Evolutionary conservation across 1,140 invertebrate genomes (phyloP), one percentile per base, ranked within the genome.

Genomic region (Schlechtendalia chinensis): DNA sequence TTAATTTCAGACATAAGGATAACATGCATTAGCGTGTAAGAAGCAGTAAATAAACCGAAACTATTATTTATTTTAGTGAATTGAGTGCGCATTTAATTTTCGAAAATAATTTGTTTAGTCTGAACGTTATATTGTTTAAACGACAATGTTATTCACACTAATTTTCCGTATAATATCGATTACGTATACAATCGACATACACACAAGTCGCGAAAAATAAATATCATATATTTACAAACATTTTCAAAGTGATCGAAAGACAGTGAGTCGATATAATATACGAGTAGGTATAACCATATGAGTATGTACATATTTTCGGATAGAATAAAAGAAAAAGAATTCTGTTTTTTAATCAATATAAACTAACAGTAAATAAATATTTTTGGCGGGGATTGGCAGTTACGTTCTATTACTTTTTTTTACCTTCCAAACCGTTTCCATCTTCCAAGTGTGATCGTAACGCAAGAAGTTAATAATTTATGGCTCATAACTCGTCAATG

Each of bases 391-490:
- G 14, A 63, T 24, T 63, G 19, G 32, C 32, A 4, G 29, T 32
- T 19, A 32, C 17, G 17, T 32, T 16, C 16, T 32, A 61, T 24
- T 61, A 61, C 32, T 39, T 4, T 47, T 53, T 67, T 67, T 45
- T 1, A 19, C 61, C 29, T 63, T 1, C 5, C 27, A 3, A 32
- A 63, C 24, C 27, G 59, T 11, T 8, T 39, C 29, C 5, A 0
- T 19, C n/a, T 12, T 67, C 32, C 32, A n/a, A 39, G 63, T n/a
- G 14, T 29, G 11, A 63, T 63, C 63, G 71, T 1, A 27, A 74
- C 24, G 1, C 29, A 53, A 74, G 53, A 74, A 56, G 53, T 74
- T 29, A 27, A 71, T 71, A 71, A 71, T 71, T 71, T 71, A 71
- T 71, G 27, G n/a, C 24, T 1, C 24, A 27, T 47, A 47, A 24